Conservation (phyloP, 2,797 vertebrate genomes). For the Sylvilagus floridanus region DNA sequence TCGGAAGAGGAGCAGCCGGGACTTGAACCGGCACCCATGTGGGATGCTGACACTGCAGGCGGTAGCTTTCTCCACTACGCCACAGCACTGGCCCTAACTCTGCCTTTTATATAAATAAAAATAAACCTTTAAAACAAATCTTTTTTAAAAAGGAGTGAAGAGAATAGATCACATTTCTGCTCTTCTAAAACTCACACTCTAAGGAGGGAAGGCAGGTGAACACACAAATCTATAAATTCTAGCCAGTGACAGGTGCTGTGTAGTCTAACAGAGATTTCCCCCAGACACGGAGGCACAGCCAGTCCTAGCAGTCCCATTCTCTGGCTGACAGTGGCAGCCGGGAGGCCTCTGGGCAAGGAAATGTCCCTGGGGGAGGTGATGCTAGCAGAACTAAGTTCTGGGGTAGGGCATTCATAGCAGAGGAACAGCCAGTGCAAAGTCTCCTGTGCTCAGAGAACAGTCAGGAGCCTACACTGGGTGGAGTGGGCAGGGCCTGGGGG, state of each 20-base stretch:
- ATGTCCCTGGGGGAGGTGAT: background rate
- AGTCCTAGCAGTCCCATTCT: background rate
- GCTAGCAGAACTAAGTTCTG: background rate
- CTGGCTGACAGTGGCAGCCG: background rate
- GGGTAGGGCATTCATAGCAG: background rate
- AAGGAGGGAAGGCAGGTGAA: background rate
- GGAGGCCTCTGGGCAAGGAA: background rate
- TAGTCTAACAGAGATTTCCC: background rate
- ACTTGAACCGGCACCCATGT: too few relatives aligned
- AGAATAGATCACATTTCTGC: background rate
- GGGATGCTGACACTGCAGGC: too few relatives aligned
- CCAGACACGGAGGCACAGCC: background rate
- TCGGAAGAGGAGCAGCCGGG: too few relatives aligned
- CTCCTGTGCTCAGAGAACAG: background rate
- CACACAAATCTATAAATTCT: background rate
- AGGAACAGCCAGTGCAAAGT: background rate
- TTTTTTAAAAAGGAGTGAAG: background rate
- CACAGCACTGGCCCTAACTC: too few relatives aligned
- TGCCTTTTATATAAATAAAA: too few relatives aligned
- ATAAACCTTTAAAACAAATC: too few relatives aligned
- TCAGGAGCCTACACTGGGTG: too few relatives aligned
- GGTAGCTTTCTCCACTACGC: too few relatives aligned
- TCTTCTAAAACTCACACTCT: background rate
- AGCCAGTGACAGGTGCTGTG: background rate
- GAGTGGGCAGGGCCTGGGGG: too few relatives aligned